phyloP scores from a whole-genome alignment of 2,113 vertebrate genomes.

The Campylorhamphus procurvoides region DNA sequence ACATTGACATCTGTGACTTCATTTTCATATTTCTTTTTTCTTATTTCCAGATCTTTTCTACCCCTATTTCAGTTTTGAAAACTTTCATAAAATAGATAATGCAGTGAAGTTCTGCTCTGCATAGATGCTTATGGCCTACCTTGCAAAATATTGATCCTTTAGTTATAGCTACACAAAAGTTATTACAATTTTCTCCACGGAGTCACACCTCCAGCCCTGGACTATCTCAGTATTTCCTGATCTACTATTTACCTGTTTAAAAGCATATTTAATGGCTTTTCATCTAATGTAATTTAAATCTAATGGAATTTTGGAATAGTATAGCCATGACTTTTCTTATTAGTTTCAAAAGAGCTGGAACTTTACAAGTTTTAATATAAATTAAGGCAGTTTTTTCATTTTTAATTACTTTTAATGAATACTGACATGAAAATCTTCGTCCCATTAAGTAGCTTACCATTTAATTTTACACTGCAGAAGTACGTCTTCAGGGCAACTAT shows the following conservation, averaged over 20 bases:
- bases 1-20: neutral
- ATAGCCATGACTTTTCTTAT: neutral
- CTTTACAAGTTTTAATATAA: neutral
- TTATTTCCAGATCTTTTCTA: neutral
- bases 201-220: neutral
- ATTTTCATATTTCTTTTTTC: neutral
- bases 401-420: constrained; percentile 56
- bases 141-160: neutral
- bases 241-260: constrained; percentile 5
- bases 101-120: neutral
- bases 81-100: neutral
- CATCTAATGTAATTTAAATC: neutral
- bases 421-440: constrained; percentile 13
- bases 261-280: neutral
- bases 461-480: constrained; percentile 64
- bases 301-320: neutral
- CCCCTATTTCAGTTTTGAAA: neutral
- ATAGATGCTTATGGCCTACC: neutral
- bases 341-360: neutral
- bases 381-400: neutral
- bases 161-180: neutral
- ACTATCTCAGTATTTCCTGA: neutral
- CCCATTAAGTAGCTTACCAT: constrained; percentile 37
- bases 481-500: constrained; percentile 67
- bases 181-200: neutral